These are phyloP conservation scores for Ctenodactylus gundi DNA, from an alignment of 2,113 vertebrate species.

Conservation along the genomic window DNA sequence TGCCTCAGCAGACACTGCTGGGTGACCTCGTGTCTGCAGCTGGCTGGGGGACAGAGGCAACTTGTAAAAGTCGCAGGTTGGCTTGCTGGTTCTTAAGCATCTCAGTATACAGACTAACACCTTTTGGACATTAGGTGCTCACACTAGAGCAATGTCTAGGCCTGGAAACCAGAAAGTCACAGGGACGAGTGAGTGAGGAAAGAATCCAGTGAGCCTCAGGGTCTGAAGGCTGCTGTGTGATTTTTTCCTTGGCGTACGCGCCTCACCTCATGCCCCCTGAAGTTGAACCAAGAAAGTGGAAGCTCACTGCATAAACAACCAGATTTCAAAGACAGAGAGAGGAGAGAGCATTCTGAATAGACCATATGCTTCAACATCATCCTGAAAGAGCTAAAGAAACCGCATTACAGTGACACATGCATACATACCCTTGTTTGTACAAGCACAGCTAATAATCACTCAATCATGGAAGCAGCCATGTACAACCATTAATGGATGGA, in stretches of 20 bases:
- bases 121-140: background rate
- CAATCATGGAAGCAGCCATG: no score
- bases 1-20: background rate
- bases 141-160: background rate
- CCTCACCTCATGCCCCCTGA: rapidly evolving
- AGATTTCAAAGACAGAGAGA: background rate
- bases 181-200: background rate
- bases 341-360: no score
- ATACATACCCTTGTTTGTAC: no score
- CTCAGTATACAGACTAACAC: background rate
- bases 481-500: no score
- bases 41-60: background rate
- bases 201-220: background rate
- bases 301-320: background rate
- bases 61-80: background rate
- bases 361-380: no score
- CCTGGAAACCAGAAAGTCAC: background rate
- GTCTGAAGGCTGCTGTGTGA: background rate
- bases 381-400: no score
- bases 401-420: no score
- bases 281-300: background rate
- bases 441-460: no score
- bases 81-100: no score
- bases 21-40: background rate
- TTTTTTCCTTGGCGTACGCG: background rate